Conservation (phyloP, 2,797 vertebrate genomes). For the Telmatherina bonti region DNA sequence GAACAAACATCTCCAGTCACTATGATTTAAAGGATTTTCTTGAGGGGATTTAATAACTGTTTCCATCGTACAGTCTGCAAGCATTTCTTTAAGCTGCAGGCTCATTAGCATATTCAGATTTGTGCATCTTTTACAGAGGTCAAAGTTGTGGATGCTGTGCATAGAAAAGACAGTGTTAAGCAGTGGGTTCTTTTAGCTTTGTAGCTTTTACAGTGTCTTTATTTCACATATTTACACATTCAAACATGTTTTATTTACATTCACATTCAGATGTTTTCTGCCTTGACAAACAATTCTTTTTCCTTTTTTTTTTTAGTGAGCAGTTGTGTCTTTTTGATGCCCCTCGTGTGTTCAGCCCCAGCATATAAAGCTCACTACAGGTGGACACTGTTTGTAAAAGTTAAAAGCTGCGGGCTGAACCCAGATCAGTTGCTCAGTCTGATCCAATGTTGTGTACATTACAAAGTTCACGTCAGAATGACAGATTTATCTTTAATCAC, state of each 20-base stretch:
- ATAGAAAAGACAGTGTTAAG: no score
- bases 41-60: no score
- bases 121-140: no score
- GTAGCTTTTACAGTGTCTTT: slow-evolving; percentile 5
- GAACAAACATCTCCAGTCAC: no score
- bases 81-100: no score
- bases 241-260: slow-evolving; percentile 25
- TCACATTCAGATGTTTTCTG: slow-evolving; percentile 22
- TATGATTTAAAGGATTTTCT: no score
- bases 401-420: no score
- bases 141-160: no score
- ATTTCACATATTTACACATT: slow-evolving; percentile 33
- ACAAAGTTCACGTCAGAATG: background rate
- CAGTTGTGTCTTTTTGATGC: background rate
- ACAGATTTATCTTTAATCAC: background rate
- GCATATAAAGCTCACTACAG: background rate
- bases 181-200: no score
- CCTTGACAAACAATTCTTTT: background rate
- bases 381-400: background rate
- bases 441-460: no score
- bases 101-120: background rate
- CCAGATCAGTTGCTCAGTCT: no score
- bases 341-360: background rate
- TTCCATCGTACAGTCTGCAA: no score
- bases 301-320: background rate